Base-by-base conservation (phyloP, 2,113 vertebrate species). In the Aythya baeri region DNA sequence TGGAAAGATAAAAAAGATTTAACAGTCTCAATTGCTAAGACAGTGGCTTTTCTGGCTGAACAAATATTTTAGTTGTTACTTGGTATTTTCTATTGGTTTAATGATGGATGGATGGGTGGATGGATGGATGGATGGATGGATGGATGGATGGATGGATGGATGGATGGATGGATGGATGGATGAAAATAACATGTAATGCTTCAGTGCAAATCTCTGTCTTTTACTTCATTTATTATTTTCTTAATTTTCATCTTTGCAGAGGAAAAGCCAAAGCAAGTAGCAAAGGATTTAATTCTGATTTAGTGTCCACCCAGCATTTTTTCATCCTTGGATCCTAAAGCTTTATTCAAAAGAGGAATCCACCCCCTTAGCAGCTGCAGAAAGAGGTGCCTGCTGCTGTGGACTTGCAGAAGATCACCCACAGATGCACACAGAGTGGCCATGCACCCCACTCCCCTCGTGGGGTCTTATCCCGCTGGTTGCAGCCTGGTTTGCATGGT, bases 41-140 rank as follows among this genome's bases (percentile, higher is more conserved):
- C 32, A 38, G 82, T 21, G 26, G 52, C 78, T 86, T 91, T 93
- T 67, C 65, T 80, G 49, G 49, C 29, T 91, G 77, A 83, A 88
- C 59, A 78, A 96, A 78, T 90, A 68, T 86, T 93, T 86, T 34
- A 3, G 7, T 44, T 76, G 66, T 65, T 92, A 76, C 58, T 29
- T 70, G 73, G 38, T 76, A 34, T 82, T 95, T 93, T 71, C 81
- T 91, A 44, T 82, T 89, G 43, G 10, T 86, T 93, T 87, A 75
- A 52, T 10, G 52, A 41, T 41, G 62, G 61, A 61, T 65, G 81
- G 34, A 54, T 17, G 49, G 66, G 72, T 61, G 67, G 75, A 80
- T 82, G 63, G 74, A 59, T 76, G 74, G 80, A 70, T 52, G 81
- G 34, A 54, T 17, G 49, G 66, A 77, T 61, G 67, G 75, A 80